These are phyloP conservation scores for Etheostoma cragini DNA, from an alignment of 2,113 vertebrate genomes.

Conservation along the genomic window DNA sequence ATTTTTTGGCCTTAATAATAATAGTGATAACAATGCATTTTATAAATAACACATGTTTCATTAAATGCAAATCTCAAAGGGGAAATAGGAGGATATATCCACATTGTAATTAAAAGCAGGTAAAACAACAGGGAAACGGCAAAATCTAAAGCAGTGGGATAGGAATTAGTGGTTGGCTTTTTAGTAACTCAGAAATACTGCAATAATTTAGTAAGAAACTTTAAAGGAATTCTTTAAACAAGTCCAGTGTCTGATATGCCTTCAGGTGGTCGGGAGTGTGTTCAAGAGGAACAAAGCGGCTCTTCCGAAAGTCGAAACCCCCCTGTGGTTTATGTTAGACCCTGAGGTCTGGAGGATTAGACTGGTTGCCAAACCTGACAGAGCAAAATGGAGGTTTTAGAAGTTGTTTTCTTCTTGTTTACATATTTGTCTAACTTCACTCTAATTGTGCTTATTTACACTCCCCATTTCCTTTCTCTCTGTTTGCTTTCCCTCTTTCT, in stretches of 20 bases:
- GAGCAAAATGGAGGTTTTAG: constrained; percentile 7
- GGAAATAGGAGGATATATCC: constrained; percentile 26
- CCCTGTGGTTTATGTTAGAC: constrained; percentile 13
- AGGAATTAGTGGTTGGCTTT: constrained; percentile 11
- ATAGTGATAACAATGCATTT: constrained; percentile 57
- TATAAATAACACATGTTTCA: constrained; percentile 68
- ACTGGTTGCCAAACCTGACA: background rate
- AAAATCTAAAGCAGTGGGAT: background rate
- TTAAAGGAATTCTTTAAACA: background rate
- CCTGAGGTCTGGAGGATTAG: constrained; percentile 4
- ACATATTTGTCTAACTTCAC: constrained; percentile 4
- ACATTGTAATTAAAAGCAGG: constrained; percentile 57
- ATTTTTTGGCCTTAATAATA: constrained; percentile 42
- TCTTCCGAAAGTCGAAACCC: constrained; percentile 6
- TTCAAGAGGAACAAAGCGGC: constrained; percentile 24
- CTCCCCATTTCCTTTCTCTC: constrained; percentile 17
- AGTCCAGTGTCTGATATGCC: constrained; percentile 8
- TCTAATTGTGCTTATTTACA: constrained; percentile 27
- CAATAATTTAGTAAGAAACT: background rate
- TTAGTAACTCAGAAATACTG: constrained; percentile 12
- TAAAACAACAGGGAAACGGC: constrained; percentile 30
- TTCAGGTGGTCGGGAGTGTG: background rate
- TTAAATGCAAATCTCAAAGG: constrained; percentile 49
- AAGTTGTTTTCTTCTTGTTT: constrained; percentile 14
- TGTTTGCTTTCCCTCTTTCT: background rate